These are phyloP conservation scores for Raja brachyura DNA, from an alignment of 2,113 vertebrate species.

Conservation along the genomic window DNA sequence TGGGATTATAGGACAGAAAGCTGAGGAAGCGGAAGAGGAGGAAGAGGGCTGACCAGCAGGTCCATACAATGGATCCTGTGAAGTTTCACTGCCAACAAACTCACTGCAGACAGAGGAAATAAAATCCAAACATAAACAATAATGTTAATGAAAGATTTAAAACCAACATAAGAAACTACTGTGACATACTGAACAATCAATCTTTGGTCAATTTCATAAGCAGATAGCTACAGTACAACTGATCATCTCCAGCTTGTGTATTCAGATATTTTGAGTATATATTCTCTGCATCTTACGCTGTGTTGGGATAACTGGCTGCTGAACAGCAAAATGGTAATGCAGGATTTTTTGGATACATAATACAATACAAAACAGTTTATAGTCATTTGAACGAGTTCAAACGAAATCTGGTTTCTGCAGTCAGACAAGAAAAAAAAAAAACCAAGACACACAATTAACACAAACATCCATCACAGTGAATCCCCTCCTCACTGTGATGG, in stretches of 20 bases:
- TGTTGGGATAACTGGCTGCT: not conserved
- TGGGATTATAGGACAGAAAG: constrained; percentile 76
- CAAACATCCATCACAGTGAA: too few relatives aligned
- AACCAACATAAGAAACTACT: not conserved
- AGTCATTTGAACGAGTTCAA: too few relatives aligned
- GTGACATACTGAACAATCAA: not conserved
- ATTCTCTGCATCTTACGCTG: not conserved
- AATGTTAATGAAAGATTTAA: not conserved
- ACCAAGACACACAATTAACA: too few relatives aligned
- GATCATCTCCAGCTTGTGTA: not conserved
- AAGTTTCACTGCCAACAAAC: constrained; percentile 65
- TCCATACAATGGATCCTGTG: constrained; percentile 63
- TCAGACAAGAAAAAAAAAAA: too few relatives aligned
- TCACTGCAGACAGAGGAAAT: constrained; percentile 56
- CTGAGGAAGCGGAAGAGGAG: constrained; percentile 72
- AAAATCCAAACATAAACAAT: constrained; percentile 42
- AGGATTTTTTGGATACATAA: not conserved
- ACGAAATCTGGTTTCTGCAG: too few relatives aligned
- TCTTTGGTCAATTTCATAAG: not conserved
- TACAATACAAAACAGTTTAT: too few relatives aligned
- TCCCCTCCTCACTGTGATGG: too few relatives aligned
- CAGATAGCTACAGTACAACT: not conserved
- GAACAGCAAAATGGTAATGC: not conserved
- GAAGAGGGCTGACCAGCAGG: constrained; percentile 54
- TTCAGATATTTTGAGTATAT: not conserved